These are phyloP conservation scores for Drosophila yakuba DNA, from an alignment of 1,140 invertebrate species.

Conservation along the genomic window DNA sequence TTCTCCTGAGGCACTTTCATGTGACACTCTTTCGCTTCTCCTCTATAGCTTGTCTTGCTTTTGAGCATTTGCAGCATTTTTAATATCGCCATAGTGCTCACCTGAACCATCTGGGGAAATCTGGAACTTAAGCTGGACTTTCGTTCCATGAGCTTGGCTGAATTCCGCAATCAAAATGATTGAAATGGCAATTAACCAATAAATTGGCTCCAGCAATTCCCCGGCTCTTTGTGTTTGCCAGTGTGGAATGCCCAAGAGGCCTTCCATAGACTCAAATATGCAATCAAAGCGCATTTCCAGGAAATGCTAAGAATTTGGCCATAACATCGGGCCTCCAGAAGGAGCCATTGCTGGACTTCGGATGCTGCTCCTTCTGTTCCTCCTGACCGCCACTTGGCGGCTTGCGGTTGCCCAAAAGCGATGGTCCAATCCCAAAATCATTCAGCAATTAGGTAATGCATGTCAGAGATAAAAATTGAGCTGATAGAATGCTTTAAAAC, in stretches of 20 bases:
- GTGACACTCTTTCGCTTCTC: conserved; percentile 30
- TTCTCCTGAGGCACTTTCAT: conserved; percentile 16
- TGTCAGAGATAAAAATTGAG: too few relatives aligned
- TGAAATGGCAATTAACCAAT: conserved; percentile 76
- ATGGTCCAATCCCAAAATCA: background rate
- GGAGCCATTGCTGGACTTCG: background rate
- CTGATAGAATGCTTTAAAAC: too few relatives aligned
- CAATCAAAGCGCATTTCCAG: conserved; percentile 61
- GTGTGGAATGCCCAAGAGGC: conserved; percentile 23
- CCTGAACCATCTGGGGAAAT: background rate
- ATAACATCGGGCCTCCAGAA: conserved; percentile 12
- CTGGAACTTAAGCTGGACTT: too few relatives aligned
- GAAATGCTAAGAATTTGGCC: conserved; percentile 59
- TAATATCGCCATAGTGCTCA: conserved; percentile 19
- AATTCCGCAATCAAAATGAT: conserved; percentile 47
- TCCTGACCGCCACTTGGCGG: conserved; percentile 5
- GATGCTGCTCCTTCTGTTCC: background rate
- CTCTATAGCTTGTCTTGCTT: conserved; percentile 16
- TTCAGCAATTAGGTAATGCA: too few relatives aligned
- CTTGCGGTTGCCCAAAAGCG: conserved; percentile 55
- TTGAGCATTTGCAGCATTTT: conserved; percentile 42
- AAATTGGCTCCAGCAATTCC: conserved; percentile 28
- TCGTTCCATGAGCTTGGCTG: background rate
- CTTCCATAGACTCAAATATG: conserved; percentile 30
- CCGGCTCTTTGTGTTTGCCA: conserved; percentile 1